Conservation (phyloP, 2,797 vertebrate genomes). For the Gephyroberyx darwinii region DNA sequence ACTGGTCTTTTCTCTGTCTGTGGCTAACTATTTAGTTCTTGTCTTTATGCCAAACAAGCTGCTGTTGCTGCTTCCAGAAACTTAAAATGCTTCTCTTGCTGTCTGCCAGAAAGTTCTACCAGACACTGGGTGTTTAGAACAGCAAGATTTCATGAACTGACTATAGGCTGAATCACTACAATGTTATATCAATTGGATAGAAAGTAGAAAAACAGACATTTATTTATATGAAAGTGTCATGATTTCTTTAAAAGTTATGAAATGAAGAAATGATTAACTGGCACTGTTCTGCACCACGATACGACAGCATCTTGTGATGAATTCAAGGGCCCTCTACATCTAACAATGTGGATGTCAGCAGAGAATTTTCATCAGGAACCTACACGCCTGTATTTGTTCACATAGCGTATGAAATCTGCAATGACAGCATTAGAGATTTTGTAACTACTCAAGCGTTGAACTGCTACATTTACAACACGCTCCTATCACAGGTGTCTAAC, state of each 20-base stretch:
- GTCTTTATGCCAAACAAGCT: background rate
- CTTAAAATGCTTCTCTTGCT: too few species aligned
- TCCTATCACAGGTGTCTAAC: background rate
- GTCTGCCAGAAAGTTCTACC: background rate
- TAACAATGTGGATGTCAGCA: background rate
- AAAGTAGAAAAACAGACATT: too few species aligned
- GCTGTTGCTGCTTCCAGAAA: background rate
- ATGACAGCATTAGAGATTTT: background rate
- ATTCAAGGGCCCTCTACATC: background rate
- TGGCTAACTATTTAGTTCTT: too few species aligned
- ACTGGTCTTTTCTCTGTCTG: too few species aligned
- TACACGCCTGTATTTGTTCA: conserved; percentile 7
- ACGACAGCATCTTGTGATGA: background rate
- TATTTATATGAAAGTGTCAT: background rate
- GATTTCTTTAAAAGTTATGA: background rate
- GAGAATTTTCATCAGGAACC: background rate
- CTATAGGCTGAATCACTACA: background rate
- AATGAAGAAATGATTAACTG: background rate
- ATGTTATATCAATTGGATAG: too few species aligned
- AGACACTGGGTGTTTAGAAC: background rate
- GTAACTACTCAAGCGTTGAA: background rate
- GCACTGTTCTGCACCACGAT: background rate
- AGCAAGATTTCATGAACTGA: background rate
- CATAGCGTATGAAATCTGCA: background rate
- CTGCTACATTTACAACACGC: conserved; percentile 1